Conservation (phyloP, 2,888 invertebrate species). For the Archaeoteleia sp. region DNA sequence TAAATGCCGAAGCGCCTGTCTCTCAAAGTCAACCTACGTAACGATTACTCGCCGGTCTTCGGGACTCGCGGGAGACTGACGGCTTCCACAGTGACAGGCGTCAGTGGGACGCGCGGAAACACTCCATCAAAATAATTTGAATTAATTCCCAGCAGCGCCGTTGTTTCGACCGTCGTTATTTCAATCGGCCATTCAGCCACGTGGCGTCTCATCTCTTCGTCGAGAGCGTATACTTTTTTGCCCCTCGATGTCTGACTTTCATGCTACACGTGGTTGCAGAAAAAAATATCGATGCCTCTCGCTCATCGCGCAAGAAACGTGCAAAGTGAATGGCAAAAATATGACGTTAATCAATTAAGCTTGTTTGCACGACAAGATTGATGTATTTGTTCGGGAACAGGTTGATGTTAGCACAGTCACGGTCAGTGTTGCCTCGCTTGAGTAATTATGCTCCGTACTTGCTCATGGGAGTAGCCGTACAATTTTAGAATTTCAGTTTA, state of each 20-base stretch:
- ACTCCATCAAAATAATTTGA: constrained; percentile 66
- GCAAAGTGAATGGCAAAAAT: constrained; percentile 27
- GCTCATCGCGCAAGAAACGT: constrained; percentile 15
- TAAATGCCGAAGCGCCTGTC: constrained; percentile 56
- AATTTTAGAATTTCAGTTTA: too few relatives aligned
- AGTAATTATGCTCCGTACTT: not conserved
- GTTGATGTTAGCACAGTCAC: constrained; percentile 24
- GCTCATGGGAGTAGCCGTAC: not conserved
- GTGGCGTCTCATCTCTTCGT: not conserved
- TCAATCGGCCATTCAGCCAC: constrained; percentile 19
- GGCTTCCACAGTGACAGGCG: constrained; percentile 56
- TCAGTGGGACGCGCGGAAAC: constrained; percentile 58
- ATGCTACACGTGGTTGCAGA: not conserved
- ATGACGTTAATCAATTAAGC: constrained; percentile 41
- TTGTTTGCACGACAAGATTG: constrained; percentile 32
- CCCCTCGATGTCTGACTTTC: not conserved
- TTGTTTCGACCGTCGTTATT: constrained; percentile 25
- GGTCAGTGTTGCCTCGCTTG: not conserved
- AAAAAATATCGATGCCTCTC: constrained; percentile 8
- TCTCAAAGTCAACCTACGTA: constrained; percentile 54
- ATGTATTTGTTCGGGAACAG: constrained; percentile 34
- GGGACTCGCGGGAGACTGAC: constrained; percentile 38
- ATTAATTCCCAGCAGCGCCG: constrained; percentile 58
- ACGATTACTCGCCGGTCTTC: constrained; percentile 39
- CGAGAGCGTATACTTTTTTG: too few relatives aligned